These are phyloP conservation scores for Etheostoma spectabile DNA, from an alignment of 2,113 vertebrate genomes.

Conservation along the genomic window DNA sequence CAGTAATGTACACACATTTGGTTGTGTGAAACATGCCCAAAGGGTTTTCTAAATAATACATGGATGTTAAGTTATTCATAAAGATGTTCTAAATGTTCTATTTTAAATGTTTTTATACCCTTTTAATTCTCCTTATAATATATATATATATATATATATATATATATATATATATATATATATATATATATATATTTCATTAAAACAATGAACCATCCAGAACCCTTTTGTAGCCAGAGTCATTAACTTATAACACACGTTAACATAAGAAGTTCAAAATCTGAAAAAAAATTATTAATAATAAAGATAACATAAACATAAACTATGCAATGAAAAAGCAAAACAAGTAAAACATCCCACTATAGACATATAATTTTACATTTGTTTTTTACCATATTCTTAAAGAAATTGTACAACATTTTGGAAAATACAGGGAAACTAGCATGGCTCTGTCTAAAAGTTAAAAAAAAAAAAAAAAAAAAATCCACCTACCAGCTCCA, in stretches of 20 bases:
- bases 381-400: not conserved
- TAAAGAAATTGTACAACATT: not conserved
- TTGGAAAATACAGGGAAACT: not conserved
- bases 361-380: not conserved
- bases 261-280: not conserved
- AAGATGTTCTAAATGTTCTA: not conserved
- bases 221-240: not conserved
- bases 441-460: not conserved
- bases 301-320: not conserved
- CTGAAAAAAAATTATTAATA: not conserved
- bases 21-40: not conserved
- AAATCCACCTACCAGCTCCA: not conserved
- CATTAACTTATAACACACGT: not conserved
- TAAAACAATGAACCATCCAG: not conserved
- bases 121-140: not conserved
- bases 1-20: not conserved
- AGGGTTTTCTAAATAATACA: slow-evolving; percentile 15
- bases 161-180: too few relatives aligned
- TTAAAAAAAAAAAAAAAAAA: not conserved
- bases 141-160: too few relatives aligned
- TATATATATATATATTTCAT: too few relatives aligned
- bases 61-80: not conserved
- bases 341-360: not conserved
- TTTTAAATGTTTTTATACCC: not conserved
- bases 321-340: not conserved